Evolutionary conservation across 2,888 invertebrate genomes (phyloP), one percentile per base, ranked within the genome.

Genomic region (Zelleria hepariella): DNA sequence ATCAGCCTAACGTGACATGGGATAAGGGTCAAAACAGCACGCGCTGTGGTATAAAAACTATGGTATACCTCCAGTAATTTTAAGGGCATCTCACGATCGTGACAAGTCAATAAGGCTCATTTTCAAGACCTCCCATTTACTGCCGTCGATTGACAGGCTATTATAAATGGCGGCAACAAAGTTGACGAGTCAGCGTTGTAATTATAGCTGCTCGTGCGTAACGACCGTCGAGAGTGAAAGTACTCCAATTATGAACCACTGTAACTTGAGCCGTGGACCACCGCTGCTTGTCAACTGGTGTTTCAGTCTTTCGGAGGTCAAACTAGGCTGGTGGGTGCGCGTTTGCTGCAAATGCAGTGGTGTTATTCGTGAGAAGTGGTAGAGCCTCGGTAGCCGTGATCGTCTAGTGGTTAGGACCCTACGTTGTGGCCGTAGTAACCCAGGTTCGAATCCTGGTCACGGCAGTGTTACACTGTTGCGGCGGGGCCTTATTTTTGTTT

Each of bases 381-480:
- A 55, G 26, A 26, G 55, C 55, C 21, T 27, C 55, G 55, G 49
- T 72, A 90, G 91, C 91, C 91, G 92, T 91, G 91, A 92, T 92
- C 91, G 91, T 92, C 91, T 92, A 92, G 92, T 92, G 92, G 91
- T 92, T 92, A 92, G 91, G 91, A 91, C 91, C 89, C 91, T 91
- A 91, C 91, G 91, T 92, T 92, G 92, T 92, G 91, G 92, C 91
- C 91, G 92, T 91, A 91, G 91, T 91, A 92, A 92, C 92, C 92
- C 92, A 92, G 92, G 92, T 92, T 92, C 92, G 92, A 92, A 91
- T 92, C 91, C 91, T 91, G 91, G 91, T 91, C 91, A 91, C 91
- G 91, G 91, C 91, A 92, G 83, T 84, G 81, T 65, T 52, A 21
- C 60, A 61, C 61, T 62, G 60, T 63, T 59, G 51, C 60, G 59